A percentile compares a stretch with the other conserved stretches of the same genome.
These are phyloP conservation scores for Sarcophaga rosellei DNA, from an alignment of 2,888 invertebrate genomes.

Conservation along the genomic window DNA sequence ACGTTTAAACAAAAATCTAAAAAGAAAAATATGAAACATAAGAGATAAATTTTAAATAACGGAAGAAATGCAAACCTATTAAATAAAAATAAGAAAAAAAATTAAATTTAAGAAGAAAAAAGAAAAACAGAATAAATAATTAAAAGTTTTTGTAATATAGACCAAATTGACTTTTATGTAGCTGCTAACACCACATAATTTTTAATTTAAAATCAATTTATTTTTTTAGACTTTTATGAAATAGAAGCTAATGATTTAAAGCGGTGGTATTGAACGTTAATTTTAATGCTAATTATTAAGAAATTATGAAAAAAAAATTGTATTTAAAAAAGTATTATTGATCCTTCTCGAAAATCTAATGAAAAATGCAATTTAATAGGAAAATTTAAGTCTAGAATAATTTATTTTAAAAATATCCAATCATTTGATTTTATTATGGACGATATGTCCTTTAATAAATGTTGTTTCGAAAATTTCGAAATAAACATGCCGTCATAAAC, in stretches of 20 bases:
- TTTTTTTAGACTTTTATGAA: not conserved
- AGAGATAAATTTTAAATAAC: not conserved
- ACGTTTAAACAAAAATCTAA: conserved; percentile 37
- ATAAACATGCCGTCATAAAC: too few relatives aligned
- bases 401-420: too few relatives aligned
- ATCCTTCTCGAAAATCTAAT: too few relatives aligned
- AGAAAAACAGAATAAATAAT: conserved; percentile 28
- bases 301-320: not conserved
- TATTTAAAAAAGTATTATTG: too few relatives aligned
- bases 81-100: not conserved
- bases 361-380: too few relatives aligned
- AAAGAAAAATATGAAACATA: conserved; percentile 39
- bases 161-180: not conserved
- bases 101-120: conserved; percentile 59
- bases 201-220: not conserved
- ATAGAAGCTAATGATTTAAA: not conserved
- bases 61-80: too few relatives aligned
- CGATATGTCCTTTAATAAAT: too few relatives aligned
- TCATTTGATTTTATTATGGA: too few relatives aligned
- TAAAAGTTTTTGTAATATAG: not conserved
- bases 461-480: too few relatives aligned
- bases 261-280: not conserved
- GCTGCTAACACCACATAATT: not conserved
- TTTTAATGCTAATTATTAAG: not conserved
- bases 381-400: too few relatives aligned